Conservation (phyloP, 2,797 vertebrate genomes). For the Chelon labrosus region DNA sequence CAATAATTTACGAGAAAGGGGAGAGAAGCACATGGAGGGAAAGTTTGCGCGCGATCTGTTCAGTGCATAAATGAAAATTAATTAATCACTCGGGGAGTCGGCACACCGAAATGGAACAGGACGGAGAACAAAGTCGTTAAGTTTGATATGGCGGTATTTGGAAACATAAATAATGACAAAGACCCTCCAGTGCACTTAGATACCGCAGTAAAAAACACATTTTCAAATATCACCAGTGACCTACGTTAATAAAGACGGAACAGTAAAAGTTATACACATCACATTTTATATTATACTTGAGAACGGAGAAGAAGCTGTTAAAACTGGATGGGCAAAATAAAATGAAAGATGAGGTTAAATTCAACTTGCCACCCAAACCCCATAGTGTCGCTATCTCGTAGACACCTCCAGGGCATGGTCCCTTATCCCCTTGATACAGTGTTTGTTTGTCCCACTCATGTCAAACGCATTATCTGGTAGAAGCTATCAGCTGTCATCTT, state of each 20-base stretch:
- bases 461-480: slow-evolving; percentile 61
- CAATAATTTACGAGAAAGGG: slow-evolving; percentile 77
- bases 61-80: slow-evolving; percentile 79
- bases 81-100: slow-evolving; percentile 81
- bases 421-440: slow-evolving; percentile 39
- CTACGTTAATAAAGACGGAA: slow-evolving; percentile 59
- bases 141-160: slow-evolving; percentile 70
- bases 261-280: slow-evolving; percentile 53
- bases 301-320: slow-evolving; percentile 39
- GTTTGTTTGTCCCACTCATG: slow-evolving; percentile 59
- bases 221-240: slow-evolving; percentile 61
- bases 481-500: slow-evolving; percentile 63
- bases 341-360: slow-evolving; percentile 33
- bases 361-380: slow-evolving; percentile 34
- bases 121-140: slow-evolving; percentile 68
- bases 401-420: slow-evolving; percentile 40
- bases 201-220: slow-evolving; percentile 65
- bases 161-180: slow-evolving; percentile 78
- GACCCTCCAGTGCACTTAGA: slow-evolving; percentile 63
- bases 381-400: slow-evolving; percentile 23
- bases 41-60: slow-evolving; percentile 68
- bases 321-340: slow-evolving; percentile 30
- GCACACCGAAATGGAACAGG: slow-evolving; percentile 59
- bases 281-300: slow-evolving; percentile 35
- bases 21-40: slow-evolving; percentile 40